Evolutionary conservation across 2,888 invertebrate species (phyloP).

Genomic region (Capitulum mitella): DNA sequence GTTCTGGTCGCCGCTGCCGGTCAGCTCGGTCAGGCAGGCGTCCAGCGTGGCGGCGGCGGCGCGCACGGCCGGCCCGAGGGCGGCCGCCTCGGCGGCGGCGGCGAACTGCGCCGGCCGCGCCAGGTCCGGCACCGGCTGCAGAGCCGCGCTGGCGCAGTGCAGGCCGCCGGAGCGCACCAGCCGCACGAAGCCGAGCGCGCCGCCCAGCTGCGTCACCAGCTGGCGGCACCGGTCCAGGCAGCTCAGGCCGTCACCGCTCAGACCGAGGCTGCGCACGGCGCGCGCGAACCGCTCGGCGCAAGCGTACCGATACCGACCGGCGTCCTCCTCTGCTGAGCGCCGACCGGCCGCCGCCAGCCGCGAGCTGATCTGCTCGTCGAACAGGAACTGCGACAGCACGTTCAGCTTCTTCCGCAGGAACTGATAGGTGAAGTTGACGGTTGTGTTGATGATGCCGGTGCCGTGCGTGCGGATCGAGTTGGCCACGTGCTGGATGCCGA

Average conservation of each 20-base stretch:
- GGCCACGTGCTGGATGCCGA: conserved; percentile 70
- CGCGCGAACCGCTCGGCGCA: conserved; percentile 89
- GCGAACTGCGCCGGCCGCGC: conserved; percentile 42
- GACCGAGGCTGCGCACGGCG: conserved; percentile 77
- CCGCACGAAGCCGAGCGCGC: conserved; percentile 92
- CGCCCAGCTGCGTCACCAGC: conserved; percentile 90
- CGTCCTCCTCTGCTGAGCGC: conserved; percentile 60
- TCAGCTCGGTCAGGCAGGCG: conserved; percentile 65
- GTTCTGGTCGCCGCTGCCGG: conserved; percentile 75
- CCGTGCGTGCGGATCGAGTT: conserved; percentile 96
- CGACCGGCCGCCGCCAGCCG: conserved; percentile 80
- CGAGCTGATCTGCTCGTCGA: conserved; percentile 95
- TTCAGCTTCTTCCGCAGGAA: conserved; percentile 87
- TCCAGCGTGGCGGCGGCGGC: conserved; percentile 64
- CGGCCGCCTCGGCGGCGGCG: neutral
- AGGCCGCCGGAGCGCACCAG: conserved; percentile 88
- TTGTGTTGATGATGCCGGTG: conserved; percentile 90
- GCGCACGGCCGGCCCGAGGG: conserved; percentile 43
- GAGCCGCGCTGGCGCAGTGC: conserved; percentile 83
- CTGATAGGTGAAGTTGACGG: conserved; percentile 87
- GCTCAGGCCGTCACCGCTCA: conserved; percentile 70
- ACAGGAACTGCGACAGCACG: conserved; percentile 92
- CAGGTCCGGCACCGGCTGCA: conserved; percentile 78
- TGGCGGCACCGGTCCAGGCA: conserved; percentile 89
- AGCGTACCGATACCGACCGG: conserved; percentile 57